Percentiles rank a stretch among this genome's conserved stretches.
phyloP scores from a whole-genome alignment of 2,797 vertebrate species.

The Perodicticus potto region DNA sequence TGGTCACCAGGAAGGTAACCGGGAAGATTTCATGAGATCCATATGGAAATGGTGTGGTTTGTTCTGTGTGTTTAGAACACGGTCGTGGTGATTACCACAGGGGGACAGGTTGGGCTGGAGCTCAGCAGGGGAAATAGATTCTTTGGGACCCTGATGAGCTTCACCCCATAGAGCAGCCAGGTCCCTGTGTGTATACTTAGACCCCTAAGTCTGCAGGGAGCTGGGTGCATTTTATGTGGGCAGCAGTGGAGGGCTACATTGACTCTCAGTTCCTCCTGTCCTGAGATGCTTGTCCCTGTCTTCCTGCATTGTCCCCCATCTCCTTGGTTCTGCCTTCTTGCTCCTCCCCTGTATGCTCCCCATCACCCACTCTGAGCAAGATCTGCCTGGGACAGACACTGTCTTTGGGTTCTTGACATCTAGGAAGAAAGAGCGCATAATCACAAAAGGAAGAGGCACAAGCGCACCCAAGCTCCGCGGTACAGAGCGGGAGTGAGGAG shows the following conservation, averaged over 20 bases:
- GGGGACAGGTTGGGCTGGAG: neutral
- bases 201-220: neutral
- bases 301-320: neutral
- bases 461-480: neutral
- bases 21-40: neutral
- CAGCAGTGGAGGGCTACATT: neutral
- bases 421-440: neutral
- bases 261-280: neutral
- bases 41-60: neutral
- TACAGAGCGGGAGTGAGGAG: neutral
- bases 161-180: neutral
- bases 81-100: neutral
- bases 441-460: neutral
- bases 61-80: fast-evolving
- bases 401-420: neutral
- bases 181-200: neutral
- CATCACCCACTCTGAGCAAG: neutral
- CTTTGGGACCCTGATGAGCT: neutral
- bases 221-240: neutral
- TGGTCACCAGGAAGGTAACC: neutral
- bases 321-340: neutral
- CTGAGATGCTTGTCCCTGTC: neutral
- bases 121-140: neutral
- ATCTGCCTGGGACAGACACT: neutral
- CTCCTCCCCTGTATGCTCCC: neutral